These are phyloP conservation scores for Micronisus gabar DNA, from an alignment of 2,113 vertebrate genomes.

Conservation along the genomic window DNA sequence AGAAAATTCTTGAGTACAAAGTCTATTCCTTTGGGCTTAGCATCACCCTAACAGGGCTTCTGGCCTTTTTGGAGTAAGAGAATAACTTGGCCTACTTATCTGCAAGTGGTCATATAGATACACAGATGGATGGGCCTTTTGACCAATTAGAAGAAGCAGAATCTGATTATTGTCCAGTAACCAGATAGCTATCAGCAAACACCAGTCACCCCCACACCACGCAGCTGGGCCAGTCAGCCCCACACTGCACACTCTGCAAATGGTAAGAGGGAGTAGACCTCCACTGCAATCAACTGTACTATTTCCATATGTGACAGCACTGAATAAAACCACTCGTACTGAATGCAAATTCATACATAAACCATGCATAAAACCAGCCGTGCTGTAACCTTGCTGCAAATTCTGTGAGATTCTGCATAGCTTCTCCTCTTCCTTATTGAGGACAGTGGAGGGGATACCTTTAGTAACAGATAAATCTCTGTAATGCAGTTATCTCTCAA, in stretches of 20 bases:
- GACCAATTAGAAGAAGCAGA: background rate
- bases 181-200: background rate
- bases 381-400: conserved; percentile 2
- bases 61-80: background rate
- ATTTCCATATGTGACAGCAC: background rate
- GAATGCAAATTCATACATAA: conserved; percentile 11
- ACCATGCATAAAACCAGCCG: background rate
- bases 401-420: conserved; percentile 18
- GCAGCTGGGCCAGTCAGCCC: background rate
- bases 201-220: background rate
- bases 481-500: conserved; percentile 65
- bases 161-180: background rate
- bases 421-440: conserved; percentile 28
- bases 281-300: background rate
- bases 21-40: background rate
- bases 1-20: background rate
- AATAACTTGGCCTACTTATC: background rate
- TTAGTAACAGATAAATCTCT: conserved; percentile 61
- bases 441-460: conserved; percentile 50
- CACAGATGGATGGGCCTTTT: background rate
- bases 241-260: background rate
- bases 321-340: background rate
- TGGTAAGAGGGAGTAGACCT: background rate
- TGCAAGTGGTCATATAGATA: background rate
- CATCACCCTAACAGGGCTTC: background rate